phyloP scores from a whole-genome alignment of 2,888 invertebrate genomes.

The Abrostola triplasia region DNA sequence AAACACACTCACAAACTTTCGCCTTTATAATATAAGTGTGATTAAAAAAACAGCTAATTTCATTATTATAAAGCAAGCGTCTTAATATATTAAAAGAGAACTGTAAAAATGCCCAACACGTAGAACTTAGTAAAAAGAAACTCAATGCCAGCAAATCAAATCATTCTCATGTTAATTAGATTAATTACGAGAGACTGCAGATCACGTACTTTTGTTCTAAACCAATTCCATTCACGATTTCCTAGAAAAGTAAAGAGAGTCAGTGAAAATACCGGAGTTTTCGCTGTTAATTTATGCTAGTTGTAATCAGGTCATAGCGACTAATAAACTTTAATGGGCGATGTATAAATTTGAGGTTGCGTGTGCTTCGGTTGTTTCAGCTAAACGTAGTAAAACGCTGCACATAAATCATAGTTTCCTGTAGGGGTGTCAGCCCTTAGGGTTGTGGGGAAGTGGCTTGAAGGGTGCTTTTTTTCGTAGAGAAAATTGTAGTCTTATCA shows the following conservation, averaged over 20 bases:
- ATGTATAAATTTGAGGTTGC: slow-evolving; percentile 25
- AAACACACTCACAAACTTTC: too few relatives aligned
- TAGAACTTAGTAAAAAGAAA: slow-evolving; percentile 4
- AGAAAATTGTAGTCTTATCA: not conserved
- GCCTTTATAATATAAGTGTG: too few relatives aligned
- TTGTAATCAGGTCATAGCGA: slow-evolving; percentile 45
- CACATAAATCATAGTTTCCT: slow-evolving; percentile 55
- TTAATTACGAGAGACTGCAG: slow-evolving; percentile 2
- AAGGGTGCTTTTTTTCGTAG: slow-evolving; percentile 23
- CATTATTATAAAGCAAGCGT: too few relatives aligned
- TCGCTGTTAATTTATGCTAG: slow-evolving; percentile 43
- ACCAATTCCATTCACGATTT: slow-evolving; percentile 27
- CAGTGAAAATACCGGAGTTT: slow-evolving; percentile 22
- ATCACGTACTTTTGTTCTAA: slow-evolving; percentile 35
- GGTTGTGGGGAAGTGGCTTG: slow-evolving; percentile 23
- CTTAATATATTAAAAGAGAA: too few relatives aligned
- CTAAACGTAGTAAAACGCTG: slow-evolving; percentile 42
- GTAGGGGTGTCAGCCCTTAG: slow-evolving; percentile 39
- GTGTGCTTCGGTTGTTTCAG: slow-evolving; percentile 35
- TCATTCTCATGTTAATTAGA: not conserved
- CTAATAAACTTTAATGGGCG: slow-evolving; percentile 27
- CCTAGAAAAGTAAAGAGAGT: not conserved
- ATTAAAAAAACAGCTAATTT: too few relatives aligned
- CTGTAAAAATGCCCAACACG: slow-evolving; percentile 15
- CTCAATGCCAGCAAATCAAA: slow-evolving; percentile 2